Conservation (phyloP, 53 echinoderm and acorn worm genomes). For the Echinometra lucunter region DNA sequence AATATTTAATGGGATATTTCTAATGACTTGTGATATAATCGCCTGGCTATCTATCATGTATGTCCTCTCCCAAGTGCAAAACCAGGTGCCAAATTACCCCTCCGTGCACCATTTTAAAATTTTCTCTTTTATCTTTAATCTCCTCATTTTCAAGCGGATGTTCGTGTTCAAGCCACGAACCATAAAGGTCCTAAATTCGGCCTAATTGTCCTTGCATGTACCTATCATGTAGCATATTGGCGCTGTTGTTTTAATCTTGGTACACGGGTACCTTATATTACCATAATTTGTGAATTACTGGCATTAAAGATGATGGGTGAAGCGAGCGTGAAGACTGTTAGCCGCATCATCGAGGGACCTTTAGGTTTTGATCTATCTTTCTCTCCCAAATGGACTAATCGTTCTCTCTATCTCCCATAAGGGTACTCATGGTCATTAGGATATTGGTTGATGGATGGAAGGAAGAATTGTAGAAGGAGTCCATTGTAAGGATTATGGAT, state of each 20-base stretch:
- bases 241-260: neutral
- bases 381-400: neutral
- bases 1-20: neutral
- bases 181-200: neutral
- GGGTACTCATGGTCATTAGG: slow-evolving; percentile 23
- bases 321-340: slow-evolving; percentile 44
- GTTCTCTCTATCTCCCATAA: slow-evolving; percentile 21
- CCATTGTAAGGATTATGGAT: neutral
- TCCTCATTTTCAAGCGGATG: neutral
- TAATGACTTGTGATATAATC: neutral
- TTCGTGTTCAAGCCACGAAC: neutral
- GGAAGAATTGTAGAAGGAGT: neutral
- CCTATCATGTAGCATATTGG: neutral
- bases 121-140: neutral
- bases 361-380: slow-evolving; percentile 15
- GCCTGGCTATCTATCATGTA: neutral
- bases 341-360: neutral
- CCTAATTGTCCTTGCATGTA: slow-evolving; percentile 11
- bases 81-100: slow-evolving; percentile 8
- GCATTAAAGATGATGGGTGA: slow-evolving; percentile 46
- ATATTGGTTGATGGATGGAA: slow-evolving; percentile 41
- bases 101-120: neutral
- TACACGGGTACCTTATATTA: neutral
- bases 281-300: slow-evolving; percentile 31
- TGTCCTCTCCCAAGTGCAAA: neutral